A percentile compares a stretch with the other conserved stretches of the same genome.
These are phyloP conservation scores for Podocnemis expansa DNA, from an alignment of 2,113 vertebrate species.

Conservation along the genomic window DNA sequence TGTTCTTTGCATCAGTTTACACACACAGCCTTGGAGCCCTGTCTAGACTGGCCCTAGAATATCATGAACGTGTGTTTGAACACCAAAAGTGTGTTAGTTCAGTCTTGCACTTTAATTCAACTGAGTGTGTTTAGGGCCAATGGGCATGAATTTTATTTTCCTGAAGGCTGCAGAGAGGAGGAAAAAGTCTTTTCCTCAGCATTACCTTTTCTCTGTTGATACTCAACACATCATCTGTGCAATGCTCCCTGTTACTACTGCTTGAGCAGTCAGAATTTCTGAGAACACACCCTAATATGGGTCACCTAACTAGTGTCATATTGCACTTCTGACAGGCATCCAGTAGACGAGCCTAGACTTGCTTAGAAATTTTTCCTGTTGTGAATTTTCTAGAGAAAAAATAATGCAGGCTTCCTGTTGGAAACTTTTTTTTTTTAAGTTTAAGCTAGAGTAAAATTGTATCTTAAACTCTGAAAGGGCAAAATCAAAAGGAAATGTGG, in stretches of 20 bases:
- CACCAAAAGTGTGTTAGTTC: conserved; percentile 66
- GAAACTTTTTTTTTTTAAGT: background rate
- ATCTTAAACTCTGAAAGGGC: background rate
- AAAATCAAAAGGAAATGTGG: background rate
- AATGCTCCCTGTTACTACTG: background rate
- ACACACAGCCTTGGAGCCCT: background rate
- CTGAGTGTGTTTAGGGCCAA: conserved; percentile 52
- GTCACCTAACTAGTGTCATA: background rate
- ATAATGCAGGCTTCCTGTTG: background rate
- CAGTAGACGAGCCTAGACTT: background rate
- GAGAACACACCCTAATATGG: background rate
- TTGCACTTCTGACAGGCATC: no score
- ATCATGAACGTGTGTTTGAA: conserved; percentile 58
- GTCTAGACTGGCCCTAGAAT: conserved; percentile 27
- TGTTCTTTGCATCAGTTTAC: background rate
- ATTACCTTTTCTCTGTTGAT: background rate
- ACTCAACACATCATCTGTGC: background rate
- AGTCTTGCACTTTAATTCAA: conserved; percentile 67
- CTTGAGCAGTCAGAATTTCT: accelerated
- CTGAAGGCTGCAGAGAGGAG: conserved; percentile 47
- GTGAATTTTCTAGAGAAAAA: background rate
- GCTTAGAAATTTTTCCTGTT: background rate
- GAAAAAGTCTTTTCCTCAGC: background rate
- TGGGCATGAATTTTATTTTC: conserved; percentile 73
- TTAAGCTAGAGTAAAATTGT: background rate